Evolutionary conservation across 2,888 invertebrate genomes (phyloP).

Genomic region (Parelbella ahira): DNA sequence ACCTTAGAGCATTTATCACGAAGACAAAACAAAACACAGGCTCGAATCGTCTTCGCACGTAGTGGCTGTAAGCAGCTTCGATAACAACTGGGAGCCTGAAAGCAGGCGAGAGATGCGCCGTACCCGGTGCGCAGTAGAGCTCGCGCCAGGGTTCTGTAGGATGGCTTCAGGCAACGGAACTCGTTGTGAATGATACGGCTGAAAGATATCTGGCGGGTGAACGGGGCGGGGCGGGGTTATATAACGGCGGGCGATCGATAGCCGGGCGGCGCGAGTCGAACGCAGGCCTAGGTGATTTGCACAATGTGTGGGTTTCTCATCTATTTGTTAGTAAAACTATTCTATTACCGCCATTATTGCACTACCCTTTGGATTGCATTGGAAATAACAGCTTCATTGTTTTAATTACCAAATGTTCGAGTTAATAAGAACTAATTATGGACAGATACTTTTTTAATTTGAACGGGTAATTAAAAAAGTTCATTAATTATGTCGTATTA

Average conservation of each 20-base stretch:
- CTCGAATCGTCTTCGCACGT: slow-evolving; percentile 36
- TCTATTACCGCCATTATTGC: too few species aligned
- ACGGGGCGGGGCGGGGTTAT: slow-evolving; percentile 49
- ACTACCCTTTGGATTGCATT: too few species aligned
- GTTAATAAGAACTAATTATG: too few species aligned
- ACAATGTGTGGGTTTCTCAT: slow-evolving; percentile 38
- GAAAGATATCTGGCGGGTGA: slow-evolving; percentile 43
- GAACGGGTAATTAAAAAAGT: too few species aligned
- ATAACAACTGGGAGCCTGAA: slow-evolving; percentile 57
- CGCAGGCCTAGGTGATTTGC: slow-evolving; percentile 43
- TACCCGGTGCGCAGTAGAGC: slow-evolving; percentile 45
- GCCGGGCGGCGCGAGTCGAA: slow-evolving; percentile 38
- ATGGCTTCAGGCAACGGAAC: slow-evolving; percentile 44
- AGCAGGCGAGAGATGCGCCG: slow-evolving; percentile 42
- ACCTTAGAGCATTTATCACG: slow-evolving; percentile 70
- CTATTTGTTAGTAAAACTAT: slow-evolving; percentile 32
- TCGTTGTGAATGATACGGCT: slow-evolving; percentile 54
- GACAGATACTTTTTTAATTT: too few species aligned
- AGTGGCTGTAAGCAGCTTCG: slow-evolving; percentile 25
- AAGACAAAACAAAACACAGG: slow-evolving; percentile 52
- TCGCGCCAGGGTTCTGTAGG: slow-evolving; percentile 34
- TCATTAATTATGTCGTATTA: too few species aligned
- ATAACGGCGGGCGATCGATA: slow-evolving; percentile 68
- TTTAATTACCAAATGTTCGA: too few species aligned
- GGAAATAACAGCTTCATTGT: too few species aligned